Evolutionary conservation across 2,113 vertebrate genomes (phyloP), one percentile per base, ranked within the genome.

Genomic region (Leucopsar rothschildi): DNA sequence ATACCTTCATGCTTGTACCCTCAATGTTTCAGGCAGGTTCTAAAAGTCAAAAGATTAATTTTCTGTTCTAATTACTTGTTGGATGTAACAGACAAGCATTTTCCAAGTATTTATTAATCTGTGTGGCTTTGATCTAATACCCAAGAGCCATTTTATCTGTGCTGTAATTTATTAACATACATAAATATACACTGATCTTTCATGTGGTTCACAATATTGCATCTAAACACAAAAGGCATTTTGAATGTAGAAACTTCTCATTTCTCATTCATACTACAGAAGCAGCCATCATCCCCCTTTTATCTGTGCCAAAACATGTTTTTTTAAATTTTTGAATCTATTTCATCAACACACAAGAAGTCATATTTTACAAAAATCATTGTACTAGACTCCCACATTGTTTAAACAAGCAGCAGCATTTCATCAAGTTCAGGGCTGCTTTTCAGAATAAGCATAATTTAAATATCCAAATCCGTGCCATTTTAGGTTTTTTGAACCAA

Each of bases 61-160:
- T 93, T 90, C 70, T 85, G 21, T 77, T 92, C 84, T 88, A 92
- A 94, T 93, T 88, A 95, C 87, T 89, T 92, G 68, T 27, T 88
- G 79, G 71, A 90, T 93, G 44, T 77, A 90, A 87, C 61, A 72
- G 66, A 85, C 50, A 72, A 90, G 93, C 47, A 52, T 33, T 60
- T 95, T 57, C 33, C 64, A 86, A 90, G 33, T 59, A 82, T 90
- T 92, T 88, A 78, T 84, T 91, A 90, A 79, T 85, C 77, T 80
- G n/a, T 5, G 22, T 73, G 57, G 73, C 77, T 93, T 88, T 88
- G 61, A 93, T 92, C 80, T 84, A 75, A 95, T 72, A 83, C 42
- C 53, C 66, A 55, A 81, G 68, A 95, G 80, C 31, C 37, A 20
- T 81, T 83, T 92, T 92, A 96, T 79, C 76, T 75, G 20, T 27